Conservation (phyloP, 2,888 invertebrate genomes). For the Masnerella sp. region DNA sequence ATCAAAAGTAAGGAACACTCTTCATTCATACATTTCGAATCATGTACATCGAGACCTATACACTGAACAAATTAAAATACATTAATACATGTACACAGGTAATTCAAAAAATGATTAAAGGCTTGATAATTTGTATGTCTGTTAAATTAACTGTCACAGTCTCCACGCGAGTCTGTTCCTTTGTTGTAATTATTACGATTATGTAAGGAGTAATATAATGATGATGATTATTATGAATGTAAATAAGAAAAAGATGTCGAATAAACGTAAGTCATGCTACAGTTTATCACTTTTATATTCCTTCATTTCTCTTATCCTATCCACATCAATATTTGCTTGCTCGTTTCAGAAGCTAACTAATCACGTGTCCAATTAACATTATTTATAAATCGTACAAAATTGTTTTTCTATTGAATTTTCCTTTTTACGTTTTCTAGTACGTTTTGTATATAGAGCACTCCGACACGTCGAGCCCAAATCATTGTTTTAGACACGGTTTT, state of each 20-base stretch:
- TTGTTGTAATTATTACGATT: slow-evolving; percentile 75
- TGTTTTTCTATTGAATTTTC: no score
- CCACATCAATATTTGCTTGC: slow-evolving; percentile 49
- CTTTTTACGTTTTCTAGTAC: no score
- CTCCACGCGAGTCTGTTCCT: slow-evolving; percentile 59
- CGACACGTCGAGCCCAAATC: no score
- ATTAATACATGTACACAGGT: slow-evolving; percentile 41
- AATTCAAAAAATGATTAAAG: slow-evolving; percentile 54
- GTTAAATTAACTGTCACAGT: slow-evolving; percentile 59
- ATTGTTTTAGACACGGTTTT: no score
- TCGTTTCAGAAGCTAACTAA: no score
- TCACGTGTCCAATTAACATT: no score
- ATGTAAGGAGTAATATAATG: slow-evolving; percentile 72
- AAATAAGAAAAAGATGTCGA: slow-evolving; percentile 74
- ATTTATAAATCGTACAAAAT: no score
- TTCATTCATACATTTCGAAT: slow-evolving; percentile 44
- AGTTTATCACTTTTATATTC: slow-evolving; percentile 53
- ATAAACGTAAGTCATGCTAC: slow-evolving; percentile 73
- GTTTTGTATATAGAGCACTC: no score
- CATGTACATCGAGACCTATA: slow-evolving; percentile 17
- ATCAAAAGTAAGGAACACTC: slow-evolving; percentile 4
- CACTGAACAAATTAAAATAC: slow-evolving; percentile 18
- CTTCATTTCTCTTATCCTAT: slow-evolving; percentile 43
- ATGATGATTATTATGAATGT: slow-evolving; percentile 70
- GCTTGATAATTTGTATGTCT: slow-evolving; percentile 61